These are phyloP conservation scores for Varecia variegata DNA, from an alignment of 2,797 vertebrate species.

Conservation along the genomic window DNA sequence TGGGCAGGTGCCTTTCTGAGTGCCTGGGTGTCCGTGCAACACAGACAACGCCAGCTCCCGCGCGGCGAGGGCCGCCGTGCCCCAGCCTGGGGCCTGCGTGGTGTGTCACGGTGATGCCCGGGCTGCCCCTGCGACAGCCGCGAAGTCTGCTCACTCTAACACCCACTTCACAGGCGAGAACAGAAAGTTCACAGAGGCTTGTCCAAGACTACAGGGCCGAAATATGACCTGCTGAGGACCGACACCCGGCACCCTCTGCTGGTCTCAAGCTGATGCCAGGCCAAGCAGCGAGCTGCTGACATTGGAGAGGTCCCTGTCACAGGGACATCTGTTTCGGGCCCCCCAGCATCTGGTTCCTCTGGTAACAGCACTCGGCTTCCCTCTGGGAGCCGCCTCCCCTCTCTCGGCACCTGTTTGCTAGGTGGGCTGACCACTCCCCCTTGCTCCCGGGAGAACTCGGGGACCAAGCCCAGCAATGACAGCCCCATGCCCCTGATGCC, in stretches of 20 bases:
- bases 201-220: background rate
- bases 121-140: background rate
- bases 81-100: background rate
- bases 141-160: background rate
- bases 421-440: background rate
- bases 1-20: background rate
- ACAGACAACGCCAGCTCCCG: background rate
- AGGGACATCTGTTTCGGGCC: background rate
- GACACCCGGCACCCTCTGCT: background rate
- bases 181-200: background rate
- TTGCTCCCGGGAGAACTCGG: background rate
- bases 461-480: background rate
- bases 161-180: background rate
- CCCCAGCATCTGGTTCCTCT: too few relatives aligned
- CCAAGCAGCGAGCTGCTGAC: background rate
- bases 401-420: background rate
- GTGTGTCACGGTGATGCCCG: too few relatives aligned
- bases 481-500: background rate
- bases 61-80: rapidly evolving
- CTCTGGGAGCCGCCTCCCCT: background rate
- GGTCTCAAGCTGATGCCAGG: background rate
- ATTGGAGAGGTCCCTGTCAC: background rate
- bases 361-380: background rate
- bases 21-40: rapidly evolving
- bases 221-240: background rate